phyloP scores from a whole-genome alignment of 2,113 vertebrate species.

The Pygoscelis adeliae region DNA sequence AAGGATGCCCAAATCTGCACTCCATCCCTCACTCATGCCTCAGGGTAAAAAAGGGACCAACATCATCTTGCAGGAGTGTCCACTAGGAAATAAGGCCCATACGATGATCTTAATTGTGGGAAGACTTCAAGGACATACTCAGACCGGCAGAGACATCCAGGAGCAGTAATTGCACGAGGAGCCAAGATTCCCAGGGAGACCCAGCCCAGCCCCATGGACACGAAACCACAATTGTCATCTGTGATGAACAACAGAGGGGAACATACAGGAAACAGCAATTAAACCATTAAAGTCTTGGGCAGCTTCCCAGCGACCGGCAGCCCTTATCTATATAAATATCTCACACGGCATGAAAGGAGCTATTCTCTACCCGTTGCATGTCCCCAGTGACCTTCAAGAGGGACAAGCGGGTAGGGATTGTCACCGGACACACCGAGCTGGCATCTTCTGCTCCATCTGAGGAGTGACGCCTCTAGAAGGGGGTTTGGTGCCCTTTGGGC shows the following conservation, averaged over 20 bases:
- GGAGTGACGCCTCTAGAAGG: background rate
- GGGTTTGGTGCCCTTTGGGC: background rate
- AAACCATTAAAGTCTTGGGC: constrained; percentile 50
- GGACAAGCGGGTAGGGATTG: background rate
- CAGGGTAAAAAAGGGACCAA: background rate
- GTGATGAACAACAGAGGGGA: constrained; percentile 53
- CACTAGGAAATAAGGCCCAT: background rate
- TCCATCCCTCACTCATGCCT: background rate
- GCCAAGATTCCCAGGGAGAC: background rate
- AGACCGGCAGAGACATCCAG: background rate
- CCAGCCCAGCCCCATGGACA: background rate
- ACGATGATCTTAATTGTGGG: accelerated
- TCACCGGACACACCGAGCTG: background rate
- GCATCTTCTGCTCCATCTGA: background rate
- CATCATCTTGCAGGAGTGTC: background rate
- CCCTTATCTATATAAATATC: constrained; percentile 29
- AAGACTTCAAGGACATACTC: background rate
- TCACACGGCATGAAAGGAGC: background rate
- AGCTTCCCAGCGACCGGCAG: constrained; percentile 26
- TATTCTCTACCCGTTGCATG: background rate
- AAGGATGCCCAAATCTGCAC: background rate
- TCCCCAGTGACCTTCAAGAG: background rate
- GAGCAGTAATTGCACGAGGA: background rate
- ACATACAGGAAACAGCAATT: constrained; percentile 55
- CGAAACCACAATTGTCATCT: constrained; percentile 42